phyloP scores from a whole-genome alignment of 2,888 invertebrate genomes.

The Silvanus unidentatus region DNA sequence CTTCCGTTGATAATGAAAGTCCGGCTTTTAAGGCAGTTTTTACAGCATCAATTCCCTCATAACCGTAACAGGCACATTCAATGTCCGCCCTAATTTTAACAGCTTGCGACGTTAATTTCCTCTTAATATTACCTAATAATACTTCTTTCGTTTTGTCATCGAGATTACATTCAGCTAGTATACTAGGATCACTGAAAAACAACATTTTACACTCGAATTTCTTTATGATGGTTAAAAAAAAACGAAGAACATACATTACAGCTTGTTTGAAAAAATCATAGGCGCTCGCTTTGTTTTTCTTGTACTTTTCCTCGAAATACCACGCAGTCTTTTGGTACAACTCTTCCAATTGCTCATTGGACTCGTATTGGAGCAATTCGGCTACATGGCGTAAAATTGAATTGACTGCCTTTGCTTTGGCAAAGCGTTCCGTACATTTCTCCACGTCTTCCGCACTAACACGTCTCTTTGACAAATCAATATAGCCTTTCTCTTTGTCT shows the following conservation, averaged over 20 bases:
- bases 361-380: conserved; percentile 85
- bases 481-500: conserved; percentile 99
- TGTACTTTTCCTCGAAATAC: conserved; percentile 96
- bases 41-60: conserved; percentile 98
- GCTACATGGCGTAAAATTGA: conserved; percentile 97
- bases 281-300: conserved; percentile 88
- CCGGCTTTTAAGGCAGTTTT: conserved; percentile 88
- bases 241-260: conserved; percentile 50
- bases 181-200: conserved; percentile 76
- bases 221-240: not conserved
- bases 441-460: conserved; percentile 97
- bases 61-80: conserved; percentile 91
- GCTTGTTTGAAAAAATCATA: conserved; percentile 99
- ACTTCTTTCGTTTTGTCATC: conserved; percentile 89
- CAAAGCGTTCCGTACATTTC: conserved; percentile 96
- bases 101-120: conserved; percentile 95
- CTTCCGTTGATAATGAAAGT: conserved; percentile 82
- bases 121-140: conserved; percentile 87
- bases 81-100: conserved; percentile 91
- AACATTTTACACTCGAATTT: not conserved
- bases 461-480: conserved; percentile 97
- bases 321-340: conserved; percentile 95
- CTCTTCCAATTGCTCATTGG: conserved; percentile 89
- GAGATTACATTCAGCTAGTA: conserved; percentile 92
- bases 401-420: conserved; percentile 97